A percentile compares a stretch with the other conserved stretches of the same genome.
Evolutionary conservation across 2,797 vertebrate genomes (phyloP).

Genomic region (Pipistrellus kuhlii): DNA sequence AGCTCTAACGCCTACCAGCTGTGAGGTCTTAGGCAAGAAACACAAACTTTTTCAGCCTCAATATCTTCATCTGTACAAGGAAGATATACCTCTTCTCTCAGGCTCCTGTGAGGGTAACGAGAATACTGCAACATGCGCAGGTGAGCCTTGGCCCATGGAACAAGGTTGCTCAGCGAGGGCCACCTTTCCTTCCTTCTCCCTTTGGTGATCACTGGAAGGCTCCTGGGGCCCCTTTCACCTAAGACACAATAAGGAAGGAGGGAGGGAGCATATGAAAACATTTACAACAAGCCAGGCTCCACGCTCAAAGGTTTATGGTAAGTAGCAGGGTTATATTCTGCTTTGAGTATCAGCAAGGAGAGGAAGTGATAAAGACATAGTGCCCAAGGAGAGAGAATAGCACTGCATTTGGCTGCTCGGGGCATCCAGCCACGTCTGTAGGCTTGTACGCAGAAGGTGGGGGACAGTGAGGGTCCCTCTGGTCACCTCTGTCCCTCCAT

Average conservation of each 20-base stretch:
- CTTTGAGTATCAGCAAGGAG: neutral
- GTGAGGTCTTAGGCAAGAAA: neutral
- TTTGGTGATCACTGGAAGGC: neutral
- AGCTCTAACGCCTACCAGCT: neutral
- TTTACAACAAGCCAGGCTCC: neutral
- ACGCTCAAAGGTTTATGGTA: neutral
- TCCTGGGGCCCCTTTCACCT: neutral
- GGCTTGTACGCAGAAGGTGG: neutral
- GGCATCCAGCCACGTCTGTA: no score
- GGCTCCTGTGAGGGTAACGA: neutral
- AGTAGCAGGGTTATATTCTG: neutral
- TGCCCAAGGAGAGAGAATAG: neutral
- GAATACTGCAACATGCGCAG: neutral
- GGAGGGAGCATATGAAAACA: neutral
- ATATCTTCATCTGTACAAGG: neutral
- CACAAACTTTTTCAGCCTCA: neutral
- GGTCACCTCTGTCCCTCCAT: neutral
- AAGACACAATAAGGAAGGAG: neutral
- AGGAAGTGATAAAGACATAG: neutral
- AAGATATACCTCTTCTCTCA: neutral
- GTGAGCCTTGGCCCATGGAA: neutral
- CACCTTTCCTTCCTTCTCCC: neutral
- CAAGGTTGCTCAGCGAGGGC: neutral
- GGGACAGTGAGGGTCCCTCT: rapidly evolving
- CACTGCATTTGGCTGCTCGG: neutral